Percentiles rank a stretch among this genome's conserved stretches.
phyloP scores from a whole-genome alignment of 2,888 invertebrate genomes.

The Petrolisthes manimaculis region DNA sequence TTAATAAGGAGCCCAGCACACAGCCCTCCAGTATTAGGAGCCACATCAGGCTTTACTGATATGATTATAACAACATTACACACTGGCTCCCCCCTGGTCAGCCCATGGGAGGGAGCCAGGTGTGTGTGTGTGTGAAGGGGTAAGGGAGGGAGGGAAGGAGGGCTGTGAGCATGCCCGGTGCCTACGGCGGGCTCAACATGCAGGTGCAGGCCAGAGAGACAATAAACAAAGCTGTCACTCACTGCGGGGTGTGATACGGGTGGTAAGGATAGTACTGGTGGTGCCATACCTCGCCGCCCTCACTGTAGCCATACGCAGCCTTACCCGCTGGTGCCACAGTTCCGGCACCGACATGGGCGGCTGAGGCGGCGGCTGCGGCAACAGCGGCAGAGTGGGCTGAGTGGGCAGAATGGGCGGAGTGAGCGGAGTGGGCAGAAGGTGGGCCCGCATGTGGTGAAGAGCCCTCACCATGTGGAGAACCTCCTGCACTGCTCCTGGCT shows the following conservation, averaged over 20 bases:
- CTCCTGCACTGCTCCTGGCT: slow-evolving; percentile 71
- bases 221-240: slow-evolving; percentile 73
- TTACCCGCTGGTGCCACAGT: slow-evolving; percentile 67
- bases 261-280: slow-evolving; percentile 79
- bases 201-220: slow-evolving; percentile 62
- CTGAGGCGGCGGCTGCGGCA: slow-evolving; percentile 67
- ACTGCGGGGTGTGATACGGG: slow-evolving; percentile 74
- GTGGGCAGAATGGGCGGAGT: slow-evolving; percentile 66
- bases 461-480: slow-evolving; percentile 73
- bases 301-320: slow-evolving; percentile 69
- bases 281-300: slow-evolving; percentile 77
- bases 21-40: slow-evolving; percentile 24
- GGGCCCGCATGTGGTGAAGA: slow-evolving; percentile 67
- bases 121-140: background rate
- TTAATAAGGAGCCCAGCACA: slow-evolving; percentile 37
- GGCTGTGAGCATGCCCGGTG: slow-evolving; percentile 43
- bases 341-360: slow-evolving; percentile 67
- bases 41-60: background rate
- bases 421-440: slow-evolving; percentile 68
- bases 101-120: background rate
- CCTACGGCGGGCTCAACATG: slow-evolving; percentile 68
- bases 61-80: background rate
- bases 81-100: background rate
- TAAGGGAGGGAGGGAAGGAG: slow-evolving; percentile 10
- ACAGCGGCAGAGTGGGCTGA: slow-evolving; percentile 70